Conservation (phyloP, 2,113 vertebrate genomes). For the Nerophis lumbriciformis region DNA sequence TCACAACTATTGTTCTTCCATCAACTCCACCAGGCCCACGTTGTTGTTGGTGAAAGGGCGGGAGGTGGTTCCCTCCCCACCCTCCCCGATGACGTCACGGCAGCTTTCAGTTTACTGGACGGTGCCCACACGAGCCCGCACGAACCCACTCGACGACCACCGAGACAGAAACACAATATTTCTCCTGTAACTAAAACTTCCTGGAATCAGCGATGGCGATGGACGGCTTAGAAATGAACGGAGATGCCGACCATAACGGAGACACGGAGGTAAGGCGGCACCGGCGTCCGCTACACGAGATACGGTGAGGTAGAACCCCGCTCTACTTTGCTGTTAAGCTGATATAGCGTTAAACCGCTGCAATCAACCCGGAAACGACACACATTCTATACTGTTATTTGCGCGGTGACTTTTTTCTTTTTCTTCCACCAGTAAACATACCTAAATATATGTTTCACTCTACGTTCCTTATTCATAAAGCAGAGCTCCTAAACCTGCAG, state of each 20-base stretch:
- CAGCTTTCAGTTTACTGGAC: not conserved
- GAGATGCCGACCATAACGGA: conserved; percentile 35
- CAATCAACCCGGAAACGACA: too few species aligned
- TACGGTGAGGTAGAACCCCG: not conserved
- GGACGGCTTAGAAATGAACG: conserved; percentile 64
- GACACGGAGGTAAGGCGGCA: conserved; percentile 55
- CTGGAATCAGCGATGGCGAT: conserved; percentile 39
- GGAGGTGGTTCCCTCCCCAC: not conserved
- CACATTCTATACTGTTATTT: not conserved
- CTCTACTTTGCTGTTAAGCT: not conserved
- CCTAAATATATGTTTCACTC: too few species aligned
- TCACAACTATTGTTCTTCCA: not conserved
- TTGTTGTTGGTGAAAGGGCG: conserved; percentile 21
- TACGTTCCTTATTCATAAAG: too few species aligned
- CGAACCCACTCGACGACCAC: not conserved
- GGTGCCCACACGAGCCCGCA: not conserved
- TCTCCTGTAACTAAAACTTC: not conserved
- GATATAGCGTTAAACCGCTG: not conserved
- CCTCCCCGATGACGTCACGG: conserved; percentile 11
- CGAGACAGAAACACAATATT: not conserved
- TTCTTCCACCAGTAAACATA: too few species aligned
- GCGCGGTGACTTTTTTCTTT: not conserved
- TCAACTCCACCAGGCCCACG: not conserved
- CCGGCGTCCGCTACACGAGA: not conserved
- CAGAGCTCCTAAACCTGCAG: too few species aligned